Evolutionary conservation across 2,113 vertebrate species (phyloP).

Genomic region (Pseudolaguvia tuberculata): DNA sequence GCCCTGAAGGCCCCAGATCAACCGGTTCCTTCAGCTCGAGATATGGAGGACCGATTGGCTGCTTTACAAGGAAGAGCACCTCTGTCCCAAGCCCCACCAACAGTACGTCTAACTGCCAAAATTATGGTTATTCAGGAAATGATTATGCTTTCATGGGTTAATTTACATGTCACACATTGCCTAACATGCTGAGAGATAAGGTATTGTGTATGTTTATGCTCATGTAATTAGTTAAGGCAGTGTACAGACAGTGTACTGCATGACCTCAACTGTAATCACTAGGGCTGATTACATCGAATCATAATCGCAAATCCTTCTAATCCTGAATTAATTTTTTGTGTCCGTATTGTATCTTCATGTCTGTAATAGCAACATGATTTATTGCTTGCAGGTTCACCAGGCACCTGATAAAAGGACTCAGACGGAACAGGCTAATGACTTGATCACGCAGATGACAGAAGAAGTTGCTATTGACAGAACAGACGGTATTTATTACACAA

Average conservation of each 20-base stretch:
- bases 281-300: no score
- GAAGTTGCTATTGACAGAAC: conserved; percentile 79
- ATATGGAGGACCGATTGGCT: conserved; percentile 86
- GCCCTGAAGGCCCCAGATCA: conserved; percentile 72
- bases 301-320: no score
- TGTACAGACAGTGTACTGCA: no score
- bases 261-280: no score
- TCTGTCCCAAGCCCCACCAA: conserved; percentile 67
- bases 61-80: conserved; percentile 71
- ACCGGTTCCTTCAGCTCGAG: conserved; percentile 72
- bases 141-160: not conserved
- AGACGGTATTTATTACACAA: conserved; percentile 50
- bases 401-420: conserved; percentile 77
- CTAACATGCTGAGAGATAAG: no score
- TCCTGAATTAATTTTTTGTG: no score
- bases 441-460: conserved; percentile 81
- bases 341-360: not conserved
- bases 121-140: not conserved
- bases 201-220: no score
- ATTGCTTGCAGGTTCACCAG: conserved; percentile 68
- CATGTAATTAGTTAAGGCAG: no score
- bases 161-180: no score
- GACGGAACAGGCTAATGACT: conserved; percentile 77
- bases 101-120: conserved; percentile 63
- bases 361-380: not conserved